phyloP scores from a whole-genome alignment of 2,888 invertebrate species.

The Drosophila nigricruria region DNA sequence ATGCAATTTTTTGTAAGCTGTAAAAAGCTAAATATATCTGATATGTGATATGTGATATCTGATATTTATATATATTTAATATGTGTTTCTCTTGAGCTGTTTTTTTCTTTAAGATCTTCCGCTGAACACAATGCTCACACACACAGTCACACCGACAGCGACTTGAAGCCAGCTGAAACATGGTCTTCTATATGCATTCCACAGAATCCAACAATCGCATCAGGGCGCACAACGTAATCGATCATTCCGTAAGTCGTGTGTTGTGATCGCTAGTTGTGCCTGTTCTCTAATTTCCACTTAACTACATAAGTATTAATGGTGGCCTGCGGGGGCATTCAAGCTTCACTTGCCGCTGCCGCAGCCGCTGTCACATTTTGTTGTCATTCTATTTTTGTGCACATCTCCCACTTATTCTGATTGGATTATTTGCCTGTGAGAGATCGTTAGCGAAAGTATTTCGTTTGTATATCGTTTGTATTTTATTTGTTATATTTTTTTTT shows the following conservation, averaged over 20 bases:
- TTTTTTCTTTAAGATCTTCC: not conserved
- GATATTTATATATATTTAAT: not conserved
- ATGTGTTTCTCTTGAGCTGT: not conserved
- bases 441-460: slow-evolving; percentile 53
- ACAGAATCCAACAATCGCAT: slow-evolving; percentile 3
- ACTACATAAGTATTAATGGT: slow-evolving; percentile 38
- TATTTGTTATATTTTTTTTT: not conserved
- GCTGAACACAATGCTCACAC: not conserved
- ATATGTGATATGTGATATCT: not conserved
- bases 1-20: too few species aligned
- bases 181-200: slow-evolving; percentile 6
- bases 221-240: slow-evolving; percentile 13
- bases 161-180: not conserved
- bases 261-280: slow-evolving; percentile 16
- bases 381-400: slow-evolving; percentile 53
- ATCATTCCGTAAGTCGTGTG: slow-evolving; percentile 23
- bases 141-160: not conserved
- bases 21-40: not conserved
- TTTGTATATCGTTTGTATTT: slow-evolving; percentile 28
- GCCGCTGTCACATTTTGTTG: slow-evolving; percentile 44
- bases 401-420: slow-evolving; percentile 57
- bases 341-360: slow-evolving; percentile 42
- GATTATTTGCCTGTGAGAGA: slow-evolving; percentile 55
- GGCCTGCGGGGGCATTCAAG: slow-evolving; percentile 40
- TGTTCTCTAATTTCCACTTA: slow-evolving; percentile 33